Evolutionary conservation across 2,888 invertebrate species (phyloP).

Genomic region (Dynastes grantii): DNA sequence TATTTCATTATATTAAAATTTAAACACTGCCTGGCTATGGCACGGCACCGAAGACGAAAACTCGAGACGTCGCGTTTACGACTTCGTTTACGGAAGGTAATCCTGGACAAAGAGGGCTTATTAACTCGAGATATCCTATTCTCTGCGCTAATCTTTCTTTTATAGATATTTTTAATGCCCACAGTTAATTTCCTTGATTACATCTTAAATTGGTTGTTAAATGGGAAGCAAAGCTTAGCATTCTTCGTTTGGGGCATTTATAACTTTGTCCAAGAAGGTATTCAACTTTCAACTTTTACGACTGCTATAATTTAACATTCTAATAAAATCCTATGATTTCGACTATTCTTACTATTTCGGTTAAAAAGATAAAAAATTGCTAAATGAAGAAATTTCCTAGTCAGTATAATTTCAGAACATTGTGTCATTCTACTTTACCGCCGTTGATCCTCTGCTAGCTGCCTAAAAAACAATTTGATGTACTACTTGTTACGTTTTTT

Average conservation of each 20-base stretch:
- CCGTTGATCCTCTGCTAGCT: no score
- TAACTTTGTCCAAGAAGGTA: background rate
- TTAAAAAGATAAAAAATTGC: no score
- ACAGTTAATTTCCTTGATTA: background rate
- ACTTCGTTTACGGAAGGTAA: constrained; percentile 5
- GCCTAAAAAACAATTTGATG: no score
- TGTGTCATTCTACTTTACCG: no score
- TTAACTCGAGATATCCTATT: background rate
- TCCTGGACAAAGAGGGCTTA: constrained; percentile 13
- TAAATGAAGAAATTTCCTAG: no score
- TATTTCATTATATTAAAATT: constrained; percentile 31
- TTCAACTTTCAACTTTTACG: no score
- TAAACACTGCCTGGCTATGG: constrained; percentile 12
- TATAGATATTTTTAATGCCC: constrained; percentile 13
- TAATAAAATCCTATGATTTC: no score
- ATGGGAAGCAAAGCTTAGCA: background rate
- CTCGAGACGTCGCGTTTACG: constrained; percentile 5
- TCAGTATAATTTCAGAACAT: no score
- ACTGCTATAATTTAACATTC: no score
- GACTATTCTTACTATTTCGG: no score
- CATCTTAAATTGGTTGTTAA: background rate
- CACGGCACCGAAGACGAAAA: background rate
- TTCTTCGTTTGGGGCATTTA: background rate
- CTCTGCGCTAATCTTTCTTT: constrained; percentile 13
- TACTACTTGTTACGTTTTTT: no score